Percentiles rank a stretch among this genome's conserved stretches.
Evolutionary conservation across 2,888 invertebrate genomes (phyloP).

Genomic region (Drosophila lutescens): DNA sequence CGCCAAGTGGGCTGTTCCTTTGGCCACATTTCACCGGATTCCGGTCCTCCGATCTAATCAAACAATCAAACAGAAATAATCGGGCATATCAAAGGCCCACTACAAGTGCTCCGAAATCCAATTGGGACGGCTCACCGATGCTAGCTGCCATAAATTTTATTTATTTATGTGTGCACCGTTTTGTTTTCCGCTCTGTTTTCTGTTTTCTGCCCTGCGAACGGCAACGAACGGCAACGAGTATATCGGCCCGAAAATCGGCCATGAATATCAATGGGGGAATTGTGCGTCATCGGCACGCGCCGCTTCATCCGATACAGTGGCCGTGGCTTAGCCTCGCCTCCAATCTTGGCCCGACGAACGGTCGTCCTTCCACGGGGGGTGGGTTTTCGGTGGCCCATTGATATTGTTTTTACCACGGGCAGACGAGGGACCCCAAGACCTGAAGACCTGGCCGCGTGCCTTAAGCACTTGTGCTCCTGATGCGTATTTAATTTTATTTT

Average conservation of each 20-base stretch:
- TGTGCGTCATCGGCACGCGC: slow-evolving; percentile 73
- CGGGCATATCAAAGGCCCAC: slow-evolving; percentile 49
- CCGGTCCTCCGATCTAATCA: slow-evolving; percentile 33
- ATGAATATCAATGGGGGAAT: slow-evolving; percentile 80
- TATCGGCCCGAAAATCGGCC: slow-evolving; percentile 65
- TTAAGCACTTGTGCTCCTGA: slow-evolving; percentile 74
- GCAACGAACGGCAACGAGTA: not conserved
- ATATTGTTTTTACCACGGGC: slow-evolving; percentile 76
- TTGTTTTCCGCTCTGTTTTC: slow-evolving; percentile 48
- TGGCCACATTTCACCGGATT: slow-evolving; percentile 45
- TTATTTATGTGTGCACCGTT: slow-evolving; percentile 70
- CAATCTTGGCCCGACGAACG: slow-evolving; percentile 31
- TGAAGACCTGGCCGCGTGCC: slow-evolving; percentile 44
- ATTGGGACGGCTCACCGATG: slow-evolving; percentile 63
- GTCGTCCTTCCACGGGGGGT: slow-evolving; percentile 34
- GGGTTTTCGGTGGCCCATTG: slow-evolving; percentile 48
- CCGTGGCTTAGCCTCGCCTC: slow-evolving; percentile 55
- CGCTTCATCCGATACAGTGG: slow-evolving; percentile 46
- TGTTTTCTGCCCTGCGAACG: slow-evolving; percentile 1
- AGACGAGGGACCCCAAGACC: slow-evolving; percentile 24
- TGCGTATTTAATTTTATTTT: slow-evolving; percentile 80
- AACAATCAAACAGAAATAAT: slow-evolving; percentile 41
- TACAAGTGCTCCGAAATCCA: slow-evolving; percentile 59
- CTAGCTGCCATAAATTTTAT: slow-evolving; percentile 75
- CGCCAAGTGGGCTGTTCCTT: slow-evolving; percentile 26